Percentiles rank a stretch among this genome's conserved stretches.
phyloP scores from a whole-genome alignment of 2,113 vertebrate species.

The Nansenia antarctica region DNA sequence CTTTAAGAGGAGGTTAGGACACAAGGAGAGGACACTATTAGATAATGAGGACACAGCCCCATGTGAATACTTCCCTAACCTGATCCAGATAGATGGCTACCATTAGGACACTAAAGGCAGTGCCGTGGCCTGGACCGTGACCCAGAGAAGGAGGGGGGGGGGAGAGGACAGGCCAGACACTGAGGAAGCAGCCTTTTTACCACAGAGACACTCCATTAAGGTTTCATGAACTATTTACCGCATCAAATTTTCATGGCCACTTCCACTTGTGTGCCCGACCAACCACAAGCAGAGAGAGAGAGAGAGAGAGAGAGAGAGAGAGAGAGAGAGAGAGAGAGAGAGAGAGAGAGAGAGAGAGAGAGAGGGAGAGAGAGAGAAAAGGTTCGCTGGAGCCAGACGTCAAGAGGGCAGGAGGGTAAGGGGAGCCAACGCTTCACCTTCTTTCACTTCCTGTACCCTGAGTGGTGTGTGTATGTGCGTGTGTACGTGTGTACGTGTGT shows the following conservation, averaged over 20 bases:
- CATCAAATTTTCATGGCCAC: conserved; percentile 78
- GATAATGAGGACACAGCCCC: background rate
- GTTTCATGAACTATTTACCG: conserved; percentile 81
- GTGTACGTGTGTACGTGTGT: too few species aligned
- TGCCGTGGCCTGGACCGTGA: background rate
- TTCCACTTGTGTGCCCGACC: background rate
- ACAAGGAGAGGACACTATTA: background rate
- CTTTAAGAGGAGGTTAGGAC: too few species aligned
- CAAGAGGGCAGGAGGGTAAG: conserved; percentile 20
- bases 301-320: background rate
- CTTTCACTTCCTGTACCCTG: background rate
- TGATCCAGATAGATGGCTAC: background rate
- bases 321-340: background rate
- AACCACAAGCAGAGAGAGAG: background rate
- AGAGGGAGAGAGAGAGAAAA: background rate
- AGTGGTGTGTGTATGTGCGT: too few species aligned
- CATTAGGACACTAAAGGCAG: background rate
- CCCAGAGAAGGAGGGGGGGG: background rate
- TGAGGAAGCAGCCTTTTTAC: conserved; percentile 9
- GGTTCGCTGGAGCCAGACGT: too few species aligned
- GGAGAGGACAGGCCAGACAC: conserved; percentile 2
- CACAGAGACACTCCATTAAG: conserved; percentile 54
- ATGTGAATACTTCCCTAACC: background rate
- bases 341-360: background rate
- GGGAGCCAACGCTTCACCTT: background rate